Evolutionary conservation across 2,797 vertebrate genomes (phyloP), one percentile per base, ranked within the genome.

Genomic region (Cyclura pinguis): DNA sequence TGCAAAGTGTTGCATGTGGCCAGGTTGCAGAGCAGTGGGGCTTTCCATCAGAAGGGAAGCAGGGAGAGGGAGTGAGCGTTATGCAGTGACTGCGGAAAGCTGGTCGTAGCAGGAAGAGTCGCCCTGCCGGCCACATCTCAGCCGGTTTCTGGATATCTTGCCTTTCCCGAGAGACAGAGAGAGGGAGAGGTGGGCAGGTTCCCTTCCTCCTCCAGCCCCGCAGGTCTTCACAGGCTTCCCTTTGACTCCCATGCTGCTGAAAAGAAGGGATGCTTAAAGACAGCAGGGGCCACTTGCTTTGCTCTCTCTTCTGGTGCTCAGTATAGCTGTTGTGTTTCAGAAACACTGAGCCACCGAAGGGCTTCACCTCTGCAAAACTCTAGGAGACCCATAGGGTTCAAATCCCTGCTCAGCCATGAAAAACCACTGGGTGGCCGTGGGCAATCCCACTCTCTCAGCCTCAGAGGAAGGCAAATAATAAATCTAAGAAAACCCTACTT

Each of bases 11-110:
- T 3, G 38, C 62, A 50, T 0, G 5, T 42, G 74, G 24, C 64
- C 27, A 91, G 87, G 67, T 76, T 92, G 14, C 82, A 35, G 52
- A 72, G 67, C 69, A 5, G 12, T n/a, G 83, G 88, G 0, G 62
- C 55, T 20, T 0, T 81, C 24, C 0, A 22, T 13, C n/a, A n/a
- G n/a, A n/a, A n/a, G n/a, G 32, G 69, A 38, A 85, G 32, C 32
- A 9, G 59, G 52, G 77, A 86, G 10, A 80, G 42, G 27, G 6
- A 13, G 32, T 1, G 88, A 64, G 57, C 77, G 5, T 22, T 20
- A 18, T 18, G 27, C n/a, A 9, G 27, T n/a, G 35, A 12, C 20
- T 5, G 1, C n/a, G 52, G 72, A 73, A 74, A 16, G 20, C 18
- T 0, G 29, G 4, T 9, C 83, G 42, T 2, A 0, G 5, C 14